These are phyloP conservation scores for Morpho achilles DNA, from an alignment of 2,888 invertebrate species.

Conservation along the genomic window DNA sequence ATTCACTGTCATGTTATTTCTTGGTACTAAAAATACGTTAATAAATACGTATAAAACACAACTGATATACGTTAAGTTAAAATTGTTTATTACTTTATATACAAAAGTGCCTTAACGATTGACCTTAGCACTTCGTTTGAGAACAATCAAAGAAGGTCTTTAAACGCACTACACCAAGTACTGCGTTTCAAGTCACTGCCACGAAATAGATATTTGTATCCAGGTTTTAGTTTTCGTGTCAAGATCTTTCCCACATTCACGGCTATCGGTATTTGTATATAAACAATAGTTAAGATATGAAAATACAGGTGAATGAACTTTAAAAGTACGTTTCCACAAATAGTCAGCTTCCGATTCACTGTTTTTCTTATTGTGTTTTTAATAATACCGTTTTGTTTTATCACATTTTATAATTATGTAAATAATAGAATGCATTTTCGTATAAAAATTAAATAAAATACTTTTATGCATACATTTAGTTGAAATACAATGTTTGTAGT, in stretches of 20 bases:
- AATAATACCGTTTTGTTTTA: slow-evolving; percentile 2
- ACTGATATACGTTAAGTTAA: not conserved
- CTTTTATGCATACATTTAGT: too few species aligned
- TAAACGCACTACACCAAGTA: not conserved
- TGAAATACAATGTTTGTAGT: too few species aligned
- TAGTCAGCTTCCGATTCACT: slow-evolving; percentile 13
- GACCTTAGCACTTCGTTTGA: slow-evolving; percentile 26
- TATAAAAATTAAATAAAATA: too few species aligned
- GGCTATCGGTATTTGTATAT: slow-evolving; percentile 4
- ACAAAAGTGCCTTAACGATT: slow-evolving; percentile 14
- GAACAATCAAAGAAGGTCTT: slow-evolving; percentile 27
- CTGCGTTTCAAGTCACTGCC: slow-evolving; percentile 20
- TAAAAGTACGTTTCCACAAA: slow-evolving; percentile 17
- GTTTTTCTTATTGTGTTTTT: slow-evolving; percentile 25
- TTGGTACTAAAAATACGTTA: not conserved
- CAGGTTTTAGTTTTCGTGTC: slow-evolving; percentile 11
- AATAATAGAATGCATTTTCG: not conserved
- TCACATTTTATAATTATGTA: not conserved
- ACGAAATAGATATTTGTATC: slow-evolving; percentile 17
- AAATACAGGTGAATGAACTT: slow-evolving; percentile 28
- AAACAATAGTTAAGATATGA: slow-evolving; percentile 11
- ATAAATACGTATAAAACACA: not conserved
- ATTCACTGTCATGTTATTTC: slow-evolving; percentile 29
- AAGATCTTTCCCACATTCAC: not conserved
- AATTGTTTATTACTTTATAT: slow-evolving; percentile 8